phyloP scores from a whole-genome alignment of 2,113 vertebrate genomes.

The Argyrosomus japonicus region DNA sequence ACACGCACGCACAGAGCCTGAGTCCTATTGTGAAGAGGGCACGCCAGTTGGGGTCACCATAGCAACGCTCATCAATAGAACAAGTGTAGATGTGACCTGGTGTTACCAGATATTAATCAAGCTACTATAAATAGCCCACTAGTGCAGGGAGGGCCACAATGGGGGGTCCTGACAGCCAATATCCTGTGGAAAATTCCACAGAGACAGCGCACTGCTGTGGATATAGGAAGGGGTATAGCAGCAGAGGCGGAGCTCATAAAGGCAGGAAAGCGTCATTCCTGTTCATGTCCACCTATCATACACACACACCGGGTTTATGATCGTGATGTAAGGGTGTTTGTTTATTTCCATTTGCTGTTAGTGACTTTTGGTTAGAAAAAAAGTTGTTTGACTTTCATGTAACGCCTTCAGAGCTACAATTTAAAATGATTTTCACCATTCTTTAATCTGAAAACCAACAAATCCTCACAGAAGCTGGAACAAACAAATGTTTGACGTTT shows the following conservation, averaged over 20 bases:
- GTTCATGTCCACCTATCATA: slow-evolving; percentile 21
- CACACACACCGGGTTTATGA: not conserved
- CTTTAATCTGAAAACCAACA: not conserved
- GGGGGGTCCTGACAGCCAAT: slow-evolving; percentile 82
- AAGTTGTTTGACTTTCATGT: slow-evolving; percentile 1
- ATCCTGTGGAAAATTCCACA: slow-evolving; percentile 87
- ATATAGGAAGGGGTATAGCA: slow-evolving; percentile 59
- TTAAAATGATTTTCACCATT: not conserved
- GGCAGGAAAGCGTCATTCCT: slow-evolving; percentile 34
- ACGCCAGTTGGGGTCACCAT: slow-evolving; percentile 78
- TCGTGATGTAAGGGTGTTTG: not conserved
- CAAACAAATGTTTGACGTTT: not conserved
- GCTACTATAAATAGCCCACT: slow-evolving; percentile 82
- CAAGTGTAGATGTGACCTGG: slow-evolving; percentile 85
- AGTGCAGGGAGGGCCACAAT: slow-evolving; percentile 80
- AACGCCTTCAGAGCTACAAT: too few species aligned
- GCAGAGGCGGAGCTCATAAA: slow-evolving; percentile 26
- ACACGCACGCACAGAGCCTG: not conserved
- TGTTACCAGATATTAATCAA: slow-evolving; percentile 87
- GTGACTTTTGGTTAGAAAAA: slow-evolving; percentile 5
- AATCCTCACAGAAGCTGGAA: too few species aligned
- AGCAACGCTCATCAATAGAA: slow-evolving; percentile 85
- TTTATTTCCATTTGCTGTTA: not conserved
- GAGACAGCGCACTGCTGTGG: slow-evolving; percentile 61
- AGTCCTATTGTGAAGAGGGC: slow-evolving; percentile 74